Conservation (phyloP, 2,113 vertebrate species). For the Crypturellus undulatus region DNA sequence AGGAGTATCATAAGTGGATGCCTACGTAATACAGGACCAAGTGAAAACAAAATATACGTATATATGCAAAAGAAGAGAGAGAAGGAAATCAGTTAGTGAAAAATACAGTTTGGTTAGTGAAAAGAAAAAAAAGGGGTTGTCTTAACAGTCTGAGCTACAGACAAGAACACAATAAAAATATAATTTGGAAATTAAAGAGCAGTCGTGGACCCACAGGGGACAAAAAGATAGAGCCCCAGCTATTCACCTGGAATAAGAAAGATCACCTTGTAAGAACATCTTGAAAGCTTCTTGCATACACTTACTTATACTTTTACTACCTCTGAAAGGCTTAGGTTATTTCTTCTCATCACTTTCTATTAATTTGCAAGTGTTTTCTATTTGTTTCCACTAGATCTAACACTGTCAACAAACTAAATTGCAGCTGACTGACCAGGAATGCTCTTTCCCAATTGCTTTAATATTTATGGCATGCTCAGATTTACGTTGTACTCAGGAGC, state of each 20-base stretch:
- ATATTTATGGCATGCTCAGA: not conserved
- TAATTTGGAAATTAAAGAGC: not conserved
- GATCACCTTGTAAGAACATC: not conserved
- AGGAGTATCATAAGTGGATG: not conserved
- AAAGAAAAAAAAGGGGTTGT: not conserved
- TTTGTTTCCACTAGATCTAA: constrained; percentile 7
- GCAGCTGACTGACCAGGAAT: not conserved
- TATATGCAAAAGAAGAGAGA: not conserved
- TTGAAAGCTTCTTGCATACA: not conserved
- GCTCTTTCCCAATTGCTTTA: not conserved
- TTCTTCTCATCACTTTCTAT: not conserved
- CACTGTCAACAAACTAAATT: constrained; percentile 4
- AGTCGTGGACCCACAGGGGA: not conserved
- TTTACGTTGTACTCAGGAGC: not conserved
- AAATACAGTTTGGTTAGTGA: too few relatives aligned
- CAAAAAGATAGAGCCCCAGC: not conserved
- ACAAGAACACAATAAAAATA: not conserved
- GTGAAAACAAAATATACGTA: not conserved
- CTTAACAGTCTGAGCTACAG: not conserved
- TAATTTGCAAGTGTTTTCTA: not conserved
- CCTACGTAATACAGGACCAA: not conserved
- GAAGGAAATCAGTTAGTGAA: not conserved
- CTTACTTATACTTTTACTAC: not conserved
- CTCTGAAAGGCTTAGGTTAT: not conserved
- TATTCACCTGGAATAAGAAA: not conserved